A percentile compares a stretch with the other conserved stretches of the same genome.
phyloP scores from a whole-genome alignment of 2,113 vertebrate genomes.

The Saguinus imperator region DNA sequence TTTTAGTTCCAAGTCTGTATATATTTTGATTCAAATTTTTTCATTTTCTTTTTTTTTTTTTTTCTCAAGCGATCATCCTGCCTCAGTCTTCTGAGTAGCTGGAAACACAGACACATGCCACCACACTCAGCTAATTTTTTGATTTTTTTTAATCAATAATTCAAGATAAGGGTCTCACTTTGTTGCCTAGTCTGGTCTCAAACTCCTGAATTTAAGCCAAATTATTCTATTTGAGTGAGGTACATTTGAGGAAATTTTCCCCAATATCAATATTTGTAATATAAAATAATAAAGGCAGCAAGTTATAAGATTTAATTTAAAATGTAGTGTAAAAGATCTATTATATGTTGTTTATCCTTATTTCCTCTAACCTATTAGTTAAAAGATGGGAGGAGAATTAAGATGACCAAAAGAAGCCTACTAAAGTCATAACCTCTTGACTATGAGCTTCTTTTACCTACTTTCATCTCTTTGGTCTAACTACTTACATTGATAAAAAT shows the following conservation, averaged over 20 bases:
- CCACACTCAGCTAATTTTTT: no score
- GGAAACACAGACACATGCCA: no score
- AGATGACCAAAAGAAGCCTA: no score
- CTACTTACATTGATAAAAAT: not conserved
- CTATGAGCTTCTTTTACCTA: not conserved
- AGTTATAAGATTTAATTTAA: not conserved
- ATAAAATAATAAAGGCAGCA: not conserved
- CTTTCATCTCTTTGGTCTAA: not conserved
- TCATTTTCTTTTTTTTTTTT: no score
- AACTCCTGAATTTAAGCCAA: no score
- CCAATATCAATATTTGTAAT: not conserved
- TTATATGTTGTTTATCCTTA: not conserved
- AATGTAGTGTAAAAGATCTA: not conserved
- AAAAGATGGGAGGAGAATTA: not conserved
- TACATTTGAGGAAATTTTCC: not conserved
- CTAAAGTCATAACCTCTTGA: not conserved
- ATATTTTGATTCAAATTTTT: not conserved
- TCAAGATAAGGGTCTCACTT: no score
- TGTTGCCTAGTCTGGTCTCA: no score
- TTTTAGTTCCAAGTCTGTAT: not conserved
- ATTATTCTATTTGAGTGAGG: no score
- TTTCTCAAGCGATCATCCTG: no score
- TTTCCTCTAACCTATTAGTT: not conserved
- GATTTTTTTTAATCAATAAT: no score
- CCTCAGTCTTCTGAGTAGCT: no score